Percentiles rank a stretch among this genome's conserved stretches.
Conservation (phyloP, 2,797 vertebrate species). For the Prunella strophiata region DNA sequence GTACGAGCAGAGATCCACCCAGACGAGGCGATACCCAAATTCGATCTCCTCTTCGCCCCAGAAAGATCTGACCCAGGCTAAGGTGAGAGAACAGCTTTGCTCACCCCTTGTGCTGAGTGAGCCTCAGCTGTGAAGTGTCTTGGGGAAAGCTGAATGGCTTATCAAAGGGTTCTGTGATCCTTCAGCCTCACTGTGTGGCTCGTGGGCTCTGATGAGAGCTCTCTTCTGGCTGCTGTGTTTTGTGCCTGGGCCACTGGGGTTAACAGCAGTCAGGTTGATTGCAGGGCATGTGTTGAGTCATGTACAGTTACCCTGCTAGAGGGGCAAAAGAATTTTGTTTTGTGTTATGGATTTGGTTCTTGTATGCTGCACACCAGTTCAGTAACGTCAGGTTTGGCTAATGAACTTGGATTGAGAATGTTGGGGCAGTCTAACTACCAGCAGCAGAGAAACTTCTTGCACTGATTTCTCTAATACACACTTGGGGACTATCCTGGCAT, state of each 20-base stretch:
- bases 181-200: background rate
- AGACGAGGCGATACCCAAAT: conserved; percentile 90
- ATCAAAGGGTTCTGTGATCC: background rate
- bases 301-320: background rate
- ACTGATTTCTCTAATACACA: accelerated
- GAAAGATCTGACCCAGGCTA: conserved; percentile 92
- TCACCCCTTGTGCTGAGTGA: background rate
- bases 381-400: background rate
- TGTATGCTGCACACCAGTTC: background rate
- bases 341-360: background rate
- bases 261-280: background rate
- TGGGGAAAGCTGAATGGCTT: accelerated
- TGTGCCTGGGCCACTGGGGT: background rate
- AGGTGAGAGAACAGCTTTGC: conserved; percentile 76
- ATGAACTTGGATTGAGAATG: background rate
- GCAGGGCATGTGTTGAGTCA: background rate
- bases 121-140: background rate
- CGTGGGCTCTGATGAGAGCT: background rate
- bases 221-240: background rate
- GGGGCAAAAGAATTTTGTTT: background rate
- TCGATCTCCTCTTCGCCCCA: conserved; percentile 93
- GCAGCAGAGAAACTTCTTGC: background rate
- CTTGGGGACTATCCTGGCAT: background rate
- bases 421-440: background rate
- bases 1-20: conserved; percentile 92